phyloP scores from a whole-genome alignment of 2,888 invertebrate genomes.

The Venusia cambrica region DNA sequence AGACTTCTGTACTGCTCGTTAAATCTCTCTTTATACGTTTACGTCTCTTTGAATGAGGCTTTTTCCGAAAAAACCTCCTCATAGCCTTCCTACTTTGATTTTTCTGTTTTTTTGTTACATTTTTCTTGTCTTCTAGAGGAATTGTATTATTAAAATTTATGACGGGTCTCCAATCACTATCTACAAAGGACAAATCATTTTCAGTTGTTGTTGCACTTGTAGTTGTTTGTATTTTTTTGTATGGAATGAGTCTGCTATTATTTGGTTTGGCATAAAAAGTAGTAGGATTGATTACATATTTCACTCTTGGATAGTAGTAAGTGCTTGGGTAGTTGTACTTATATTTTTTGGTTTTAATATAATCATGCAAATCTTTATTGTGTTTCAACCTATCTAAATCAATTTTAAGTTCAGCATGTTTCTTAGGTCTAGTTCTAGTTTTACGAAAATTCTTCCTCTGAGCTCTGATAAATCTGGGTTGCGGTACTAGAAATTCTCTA shows the following conservation, averaged over 20 bases:
- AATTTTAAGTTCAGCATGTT: slow-evolving; percentile 62
- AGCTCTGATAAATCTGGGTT: slow-evolving; percentile 63
- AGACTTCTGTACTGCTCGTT: background rate
- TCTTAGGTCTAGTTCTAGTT: slow-evolving; percentile 60
- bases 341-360: slow-evolving; percentile 72
- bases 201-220: slow-evolving; percentile 32
- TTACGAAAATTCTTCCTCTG: slow-evolving; percentile 61
- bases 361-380: slow-evolving; percentile 70
- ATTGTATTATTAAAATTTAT: slow-evolving; percentile 43
- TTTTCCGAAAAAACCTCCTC: slow-evolving; percentile 36
- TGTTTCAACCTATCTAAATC: slow-evolving; percentile 64
- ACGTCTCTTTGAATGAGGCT: slow-evolving; percentile 37
- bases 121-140: slow-evolving; percentile 26
- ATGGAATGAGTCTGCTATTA: slow-evolving; percentile 52
- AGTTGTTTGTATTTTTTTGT: slow-evolving; percentile 41
- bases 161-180: slow-evolving; percentile 65
- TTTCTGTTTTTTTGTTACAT: slow-evolving; percentile 2
- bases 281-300: slow-evolving; percentile 64
- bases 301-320: slow-evolving; percentile 67
- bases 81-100: slow-evolving; percentile 13
- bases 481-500: slow-evolving; percentile 63
- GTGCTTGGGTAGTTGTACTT: slow-evolving; percentile 70
- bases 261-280: slow-evolving; percentile 48
- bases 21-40: slow-evolving; percentile 37
- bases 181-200: slow-evolving; percentile 34